Percentiles rank a stretch among this genome's conserved stretches.
These are phyloP conservation scores for Sphaerophoria rueppellii DNA, from an alignment of 2,888 invertebrate species.

Conservation along the genomic window DNA sequence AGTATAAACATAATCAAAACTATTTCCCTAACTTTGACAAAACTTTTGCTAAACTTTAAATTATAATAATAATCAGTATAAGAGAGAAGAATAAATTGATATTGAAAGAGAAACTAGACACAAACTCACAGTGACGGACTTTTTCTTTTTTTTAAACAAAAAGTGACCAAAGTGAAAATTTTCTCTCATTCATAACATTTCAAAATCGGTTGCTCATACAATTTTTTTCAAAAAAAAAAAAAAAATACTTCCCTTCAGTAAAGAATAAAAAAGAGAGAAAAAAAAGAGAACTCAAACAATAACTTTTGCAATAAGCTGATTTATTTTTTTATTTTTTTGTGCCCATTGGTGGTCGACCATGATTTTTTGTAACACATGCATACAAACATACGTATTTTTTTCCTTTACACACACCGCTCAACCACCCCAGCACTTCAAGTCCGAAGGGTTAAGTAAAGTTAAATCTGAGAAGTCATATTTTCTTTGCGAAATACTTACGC, in stretches of 20 bases:
- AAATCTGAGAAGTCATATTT: conserved; percentile 64
- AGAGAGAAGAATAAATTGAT: not conserved
- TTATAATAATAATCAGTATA: conserved; percentile 55
- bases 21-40: conserved; percentile 61
- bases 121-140: not conserved
- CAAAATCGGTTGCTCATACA: conserved; percentile 39
- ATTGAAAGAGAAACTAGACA: conserved; percentile 23
- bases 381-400: not conserved
- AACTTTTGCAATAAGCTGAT: conserved; percentile 72
- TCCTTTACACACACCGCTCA: not conserved
- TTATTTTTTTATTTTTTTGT: conserved; percentile 24
- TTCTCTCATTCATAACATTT: conserved; percentile 6
- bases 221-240: conserved; percentile 11
- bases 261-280: not conserved
- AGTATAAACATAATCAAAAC: conserved; percentile 65
- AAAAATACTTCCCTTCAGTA: conserved; percentile 20
- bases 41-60: conserved; percentile 69
- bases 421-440: conserved; percentile 20
- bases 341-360: conserved; percentile 51
- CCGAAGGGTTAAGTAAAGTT: conserved; percentile 42
- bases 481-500: conserved; percentile 66
- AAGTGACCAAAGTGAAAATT: conserved; percentile 10
- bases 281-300: conserved; percentile 63
- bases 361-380: conserved; percentile 28
- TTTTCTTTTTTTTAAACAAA: conserved; percentile 6